These are phyloP conservation scores for Sebastiscus tertius DNA, from an alignment of 2,797 vertebrate genomes.

Conservation along the genomic window DNA sequence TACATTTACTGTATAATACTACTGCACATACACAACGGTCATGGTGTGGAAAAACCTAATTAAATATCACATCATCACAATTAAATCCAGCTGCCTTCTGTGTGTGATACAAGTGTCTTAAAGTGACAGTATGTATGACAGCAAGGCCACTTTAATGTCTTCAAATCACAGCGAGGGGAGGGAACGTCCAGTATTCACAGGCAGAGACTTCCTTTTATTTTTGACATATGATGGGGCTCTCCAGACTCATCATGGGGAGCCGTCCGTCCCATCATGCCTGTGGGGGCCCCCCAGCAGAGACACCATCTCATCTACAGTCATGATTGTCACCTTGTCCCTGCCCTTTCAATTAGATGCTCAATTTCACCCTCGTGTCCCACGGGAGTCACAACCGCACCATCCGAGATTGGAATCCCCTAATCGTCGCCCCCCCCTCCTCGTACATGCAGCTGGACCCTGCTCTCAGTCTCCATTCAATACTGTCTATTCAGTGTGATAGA, in stretches of 20 bases:
- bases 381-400: conserved; percentile 75
- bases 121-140: conserved; percentile 39
- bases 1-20: neutral
- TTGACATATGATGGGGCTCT: conserved; percentile 58
- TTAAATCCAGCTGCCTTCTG: conserved; percentile 14
- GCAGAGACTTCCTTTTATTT: conserved; percentile 42
- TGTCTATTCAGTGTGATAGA: conserved; percentile 45
- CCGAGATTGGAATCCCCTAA: conserved; percentile 78
- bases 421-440: conserved; percentile 24
- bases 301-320: conserved; percentile 78
- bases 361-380: conserved; percentile 80
- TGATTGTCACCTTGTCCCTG: conserved; percentile 81
- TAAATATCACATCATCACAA: neutral
- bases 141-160: conserved; percentile 33
- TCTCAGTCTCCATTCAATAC: conserved; percentile 39
- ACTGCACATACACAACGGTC: conserved; percentile 3
- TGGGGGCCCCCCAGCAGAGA: conserved; percentile 58
- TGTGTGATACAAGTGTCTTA: conserved; percentile 4
- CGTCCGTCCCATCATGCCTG: conserved; percentile 49
- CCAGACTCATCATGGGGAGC: conserved; percentile 60
- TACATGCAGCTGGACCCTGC: conserved; percentile 42
- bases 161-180: conserved; percentile 24
- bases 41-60: neutral
- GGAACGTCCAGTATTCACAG: conserved; percentile 14
- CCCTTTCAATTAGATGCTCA: conserved; percentile 87